Conservation (phyloP, 1,140 invertebrate genomes). For the Argopecten irradians region DNA sequence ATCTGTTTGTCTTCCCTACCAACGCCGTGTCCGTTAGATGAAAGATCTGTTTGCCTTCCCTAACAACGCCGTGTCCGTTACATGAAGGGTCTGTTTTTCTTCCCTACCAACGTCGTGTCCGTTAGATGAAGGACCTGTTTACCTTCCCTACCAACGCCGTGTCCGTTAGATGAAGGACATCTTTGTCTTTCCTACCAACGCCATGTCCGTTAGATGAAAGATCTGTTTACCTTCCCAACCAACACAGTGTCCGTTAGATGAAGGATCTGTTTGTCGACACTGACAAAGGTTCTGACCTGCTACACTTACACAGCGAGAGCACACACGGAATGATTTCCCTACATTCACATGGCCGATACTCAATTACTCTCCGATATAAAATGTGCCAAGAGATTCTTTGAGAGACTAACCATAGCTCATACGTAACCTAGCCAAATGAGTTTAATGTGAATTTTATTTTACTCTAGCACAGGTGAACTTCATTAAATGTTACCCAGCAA, state of each 20-base stretch:
- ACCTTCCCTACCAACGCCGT: too few relatives aligned
- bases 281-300: too few relatives aligned
- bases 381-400: not conserved
- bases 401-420: not conserved
- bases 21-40: too few relatives aligned
- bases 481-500: not conserved
- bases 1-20: too few relatives aligned
- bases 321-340: too few relatives aligned
- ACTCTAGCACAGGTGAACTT: not conserved
- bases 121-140: too few relatives aligned
- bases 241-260: not conserved
- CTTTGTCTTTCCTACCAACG: not conserved
- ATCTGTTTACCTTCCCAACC: not conserved
- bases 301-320: too few relatives aligned
- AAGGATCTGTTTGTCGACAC: not conserved
- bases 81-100: too few relatives aligned
- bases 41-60: too few relatives aligned
- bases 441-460: not conserved
- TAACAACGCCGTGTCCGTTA: too few relatives aligned
- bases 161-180: too few relatives aligned
- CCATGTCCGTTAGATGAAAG: not conserved
- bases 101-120: too few relatives aligned
- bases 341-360: not conserved
- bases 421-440: not conserved
- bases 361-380: not conserved